A percentile compares a stretch with the other conserved stretches of the same genome.
These are phyloP conservation scores for Rynchops niger DNA, from an alignment of 2,113 vertebrate genomes.

Conservation along the genomic window DNA sequence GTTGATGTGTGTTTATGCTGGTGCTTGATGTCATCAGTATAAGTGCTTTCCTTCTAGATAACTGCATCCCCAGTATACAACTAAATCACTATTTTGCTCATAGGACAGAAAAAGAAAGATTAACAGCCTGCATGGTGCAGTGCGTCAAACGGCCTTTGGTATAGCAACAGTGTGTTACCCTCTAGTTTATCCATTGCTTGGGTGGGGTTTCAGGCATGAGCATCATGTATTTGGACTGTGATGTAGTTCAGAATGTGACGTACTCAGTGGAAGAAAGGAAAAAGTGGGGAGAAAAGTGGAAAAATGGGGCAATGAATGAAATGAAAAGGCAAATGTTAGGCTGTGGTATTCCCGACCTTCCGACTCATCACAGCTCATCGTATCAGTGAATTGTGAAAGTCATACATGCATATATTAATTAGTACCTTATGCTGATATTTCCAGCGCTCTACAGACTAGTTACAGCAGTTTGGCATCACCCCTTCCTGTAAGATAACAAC, in stretches of 20 bases:
- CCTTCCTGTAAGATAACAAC: not conserved
- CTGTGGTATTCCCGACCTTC: not conserved
- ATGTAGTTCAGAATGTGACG: not conserved
- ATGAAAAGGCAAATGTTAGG: not conserved
- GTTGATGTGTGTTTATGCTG: conserved; percentile 42
- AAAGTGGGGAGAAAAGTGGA: not conserved
- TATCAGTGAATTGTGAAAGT: not conserved
- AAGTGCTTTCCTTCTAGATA: conserved; percentile 32
- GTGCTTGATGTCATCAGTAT: conserved; percentile 16
- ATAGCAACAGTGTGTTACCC: not conserved
- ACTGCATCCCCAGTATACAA: not conserved
- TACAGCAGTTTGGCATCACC: not conserved
- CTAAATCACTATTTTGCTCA: not conserved
- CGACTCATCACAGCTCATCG: not conserved
- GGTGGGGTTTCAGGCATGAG: not conserved
- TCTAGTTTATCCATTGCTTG: not conserved
- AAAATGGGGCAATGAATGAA: not conserved
- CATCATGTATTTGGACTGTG: not conserved
- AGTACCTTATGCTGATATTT: not conserved
- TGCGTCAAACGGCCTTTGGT: not conserved
- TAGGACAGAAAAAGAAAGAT: not conserved
- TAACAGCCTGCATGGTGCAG: not conserved
- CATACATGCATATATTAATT: not conserved
- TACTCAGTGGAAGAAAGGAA: not conserved
- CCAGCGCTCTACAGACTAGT: not conserved